Base-by-base conservation (phyloP, 2,888 invertebrate species). In the Himalopsyche tibetana region DNA sequence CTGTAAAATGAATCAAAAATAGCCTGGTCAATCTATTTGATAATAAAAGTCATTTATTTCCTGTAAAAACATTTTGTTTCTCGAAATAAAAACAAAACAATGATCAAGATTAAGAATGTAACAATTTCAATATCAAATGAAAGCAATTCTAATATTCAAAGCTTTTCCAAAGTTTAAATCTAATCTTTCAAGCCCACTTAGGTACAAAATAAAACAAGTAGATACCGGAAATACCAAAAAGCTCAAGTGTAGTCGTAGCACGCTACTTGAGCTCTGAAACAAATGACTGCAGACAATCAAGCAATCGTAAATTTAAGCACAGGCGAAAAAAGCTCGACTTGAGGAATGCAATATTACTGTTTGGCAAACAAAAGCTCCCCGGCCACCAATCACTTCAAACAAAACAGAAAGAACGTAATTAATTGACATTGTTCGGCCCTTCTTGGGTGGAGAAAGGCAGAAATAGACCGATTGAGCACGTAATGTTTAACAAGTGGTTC, bases 401-500 rank as follows among this genome's bases (percentile, higher is more conserved):
- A 86, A 86, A 86, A 86, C 83, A 80, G 82, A 83, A 88, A 88
- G 88, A 84, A 85, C 84, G 88, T 86, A 86, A 88, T 88, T 88
- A 88, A 88, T 88, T 88, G 88, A 63, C 63, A 63, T 63, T 63
- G 63, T 63, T 63, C 63, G 11, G 19, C 19, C 63, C 28, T 19
- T n/a, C 28, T 19, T 11, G 15, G 28, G 6, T 63, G 9, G 63
- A 4, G 63, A 19, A 63, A 1, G 4, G 63, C 8, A 19, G 19
- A 63, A 63, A 28, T 19, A n/a, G 19, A 63, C 63, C 63, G 63
- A 63, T 63, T 63, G 63, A 11, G 63, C 63, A 63, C 63, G 63
- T 63, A 63, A 6, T 28, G 63, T 9, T 28, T 28, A 11, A 63
- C 63, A 63, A 63, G 63, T 63, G 63, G n/a, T 63, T 63, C 19